Base-by-base conservation (phyloP, 2,888 invertebrate genomes). In the Allacma fusca region DNA sequence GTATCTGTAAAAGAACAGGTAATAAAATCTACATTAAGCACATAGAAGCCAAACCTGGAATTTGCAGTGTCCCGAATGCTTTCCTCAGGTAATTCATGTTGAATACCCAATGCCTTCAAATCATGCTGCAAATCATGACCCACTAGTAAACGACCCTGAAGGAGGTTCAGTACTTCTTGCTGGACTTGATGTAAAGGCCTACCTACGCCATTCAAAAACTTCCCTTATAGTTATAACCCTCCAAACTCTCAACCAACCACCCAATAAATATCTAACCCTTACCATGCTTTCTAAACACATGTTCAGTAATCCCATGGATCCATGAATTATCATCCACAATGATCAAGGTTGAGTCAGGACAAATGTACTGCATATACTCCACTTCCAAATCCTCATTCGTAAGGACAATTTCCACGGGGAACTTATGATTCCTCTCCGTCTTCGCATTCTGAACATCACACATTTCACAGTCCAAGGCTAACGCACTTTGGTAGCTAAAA, bases 51-150 rank as follows among this genome's bases (percentile, higher is more conserved):
- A 24, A 23, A 62, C 62, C 62, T 62, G 23, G 62, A 19, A 12
- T 26, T 12, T 13, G 62, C 21, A 9, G 62, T 23, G 16, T 62
- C 62, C 1, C 62, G 62, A 62, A 62, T 62, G n/a, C 4, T 23
- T 62, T 24, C 1, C 13, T 26, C 26, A 12, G 62, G 26, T 23
- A 62, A 23, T 2, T 62, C 62, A 26, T 62, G 62, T 24, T 24
- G 23, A 21, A 62, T 23, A 24, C 24, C 24, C 26, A 62, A 62
- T 4, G 62, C 62, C n/a, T 24, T 62, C 19, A 62, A 24, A 62
- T 62, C 62, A 2, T 62, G 62, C n/a, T 62, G 62, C 62, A 62
- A 62, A 24, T 62, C 62, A 62, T 62, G 62, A 23, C 62, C 62
- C 1, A 26, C n/a, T 12, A 26, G 2, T 23, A 62, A 24, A 26